Evolutionary conservation across 2,888 invertebrate genomes (phyloP).

Genomic region (Patella depressa): DNA sequence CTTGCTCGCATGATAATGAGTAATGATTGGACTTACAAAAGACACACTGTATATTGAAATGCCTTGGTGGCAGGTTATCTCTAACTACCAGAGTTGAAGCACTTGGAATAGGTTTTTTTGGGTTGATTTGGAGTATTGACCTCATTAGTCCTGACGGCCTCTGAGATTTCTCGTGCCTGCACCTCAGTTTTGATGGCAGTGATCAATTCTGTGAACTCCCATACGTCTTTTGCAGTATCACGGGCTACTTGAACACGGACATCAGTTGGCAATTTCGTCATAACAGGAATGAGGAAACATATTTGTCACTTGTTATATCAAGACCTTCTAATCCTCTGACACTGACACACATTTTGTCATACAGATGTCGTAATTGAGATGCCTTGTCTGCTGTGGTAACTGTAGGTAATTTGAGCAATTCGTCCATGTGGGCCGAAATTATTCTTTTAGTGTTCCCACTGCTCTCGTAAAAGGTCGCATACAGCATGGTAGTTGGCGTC

Average conservation of each 20-base stretch:
- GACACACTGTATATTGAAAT: background rate
- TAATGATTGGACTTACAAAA: conserved; percentile 11
- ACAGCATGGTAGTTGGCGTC: background rate
- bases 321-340: background rate
- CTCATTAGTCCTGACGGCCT: background rate
- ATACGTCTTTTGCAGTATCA: background rate
- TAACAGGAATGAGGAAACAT: conserved; percentile 18
- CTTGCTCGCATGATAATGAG: conserved; percentile 3
- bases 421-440: background rate
- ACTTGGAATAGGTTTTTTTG: background rate
- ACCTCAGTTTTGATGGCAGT: background rate
- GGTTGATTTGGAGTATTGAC: background rate
- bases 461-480: background rate
- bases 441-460: background rate
- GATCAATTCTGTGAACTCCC: background rate
- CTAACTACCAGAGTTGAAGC: background rate
- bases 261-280: conserved; percentile 13
- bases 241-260: conserved; percentile 4
- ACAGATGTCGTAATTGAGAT: background rate
- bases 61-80: background rate
- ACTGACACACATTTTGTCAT: background rate
- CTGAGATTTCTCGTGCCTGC: background rate
- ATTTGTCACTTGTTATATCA: background rate
- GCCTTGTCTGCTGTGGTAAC: background rate
- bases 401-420: background rate